Evolutionary conservation across 2,888 invertebrate genomes (phyloP).

Genomic region (Aporophyla lueneburgensis): DNA sequence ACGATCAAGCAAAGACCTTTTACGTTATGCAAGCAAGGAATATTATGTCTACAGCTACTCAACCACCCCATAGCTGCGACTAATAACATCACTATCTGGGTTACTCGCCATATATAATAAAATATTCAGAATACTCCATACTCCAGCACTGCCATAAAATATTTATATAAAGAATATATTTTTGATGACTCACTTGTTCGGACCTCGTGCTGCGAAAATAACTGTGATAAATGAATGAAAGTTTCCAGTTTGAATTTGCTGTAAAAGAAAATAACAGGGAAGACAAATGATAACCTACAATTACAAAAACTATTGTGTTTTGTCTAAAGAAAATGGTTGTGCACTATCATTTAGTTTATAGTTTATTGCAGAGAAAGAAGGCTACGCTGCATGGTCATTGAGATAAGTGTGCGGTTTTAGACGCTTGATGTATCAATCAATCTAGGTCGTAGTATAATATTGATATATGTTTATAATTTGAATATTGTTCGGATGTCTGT

Average conservation of each 20-base stretch:
- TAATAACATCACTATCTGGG: slow-evolving; percentile 43
- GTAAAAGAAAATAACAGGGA: slow-evolving; percentile 47
- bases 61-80: slow-evolving; percentile 34
- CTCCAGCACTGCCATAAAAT: slow-evolving; percentile 30
- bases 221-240: slow-evolving; percentile 51
- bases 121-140: slow-evolving; percentile 45
- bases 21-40: slow-evolving; percentile 73
- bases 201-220: slow-evolving; percentile 35
- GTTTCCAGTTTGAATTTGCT: slow-evolving; percentile 40
- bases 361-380: slow-evolving; percentile 22
- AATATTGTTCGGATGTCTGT: slow-evolving; percentile 40
- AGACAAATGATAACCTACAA: slow-evolving; percentile 49
- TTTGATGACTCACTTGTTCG: slow-evolving; percentile 51
- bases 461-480: slow-evolving; percentile 17
- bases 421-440: slow-evolving; percentile 18
- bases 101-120: slow-evolving; percentile 37
- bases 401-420: slow-evolving; percentile 7
- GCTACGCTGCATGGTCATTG: not conserved
- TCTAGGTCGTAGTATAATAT: slow-evolving; percentile 1
- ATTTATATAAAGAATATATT: slow-evolving; percentile 51
- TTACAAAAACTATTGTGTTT: slow-evolving; percentile 28
- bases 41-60: slow-evolving; percentile 71
- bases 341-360: slow-evolving; percentile 27
- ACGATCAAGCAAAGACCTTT: slow-evolving; percentile 73
- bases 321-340: slow-evolving; percentile 49